phyloP scores from a whole-genome alignment of 2,113 vertebrate genomes.

The Brienomyrus longianalis region DNA sequence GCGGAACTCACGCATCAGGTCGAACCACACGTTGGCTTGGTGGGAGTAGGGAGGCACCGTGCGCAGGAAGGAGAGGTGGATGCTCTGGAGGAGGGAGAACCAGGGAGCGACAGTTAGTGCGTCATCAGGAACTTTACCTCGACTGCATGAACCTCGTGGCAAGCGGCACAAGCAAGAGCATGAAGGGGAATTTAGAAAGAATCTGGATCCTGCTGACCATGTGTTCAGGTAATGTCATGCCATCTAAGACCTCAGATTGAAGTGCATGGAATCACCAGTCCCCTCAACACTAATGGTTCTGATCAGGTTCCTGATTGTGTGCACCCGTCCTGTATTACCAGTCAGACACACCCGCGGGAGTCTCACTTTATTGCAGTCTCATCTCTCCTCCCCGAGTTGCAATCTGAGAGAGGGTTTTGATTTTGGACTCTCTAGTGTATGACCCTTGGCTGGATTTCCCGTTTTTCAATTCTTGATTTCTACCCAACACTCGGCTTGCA shows the following conservation, averaged over 20 bases:
- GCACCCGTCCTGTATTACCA: neutral
- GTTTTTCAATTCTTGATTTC: neutral
- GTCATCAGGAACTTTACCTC: neutral
- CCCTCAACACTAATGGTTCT: neutral
- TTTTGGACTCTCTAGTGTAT: neutral
- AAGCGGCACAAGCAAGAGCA: neutral
- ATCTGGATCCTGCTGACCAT: neutral
- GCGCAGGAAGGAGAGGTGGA: slow-evolving; percentile 93
- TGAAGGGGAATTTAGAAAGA: neutral
- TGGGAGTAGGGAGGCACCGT: slow-evolving; percentile 95
- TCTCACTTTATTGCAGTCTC: neutral
- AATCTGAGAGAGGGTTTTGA: neutral
- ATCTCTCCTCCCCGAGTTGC: neutral
- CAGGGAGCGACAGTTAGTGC: neutral
- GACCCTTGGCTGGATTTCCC: neutral
- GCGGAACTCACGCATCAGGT: slow-evolving; percentile 95
- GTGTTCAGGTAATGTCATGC: neutral
- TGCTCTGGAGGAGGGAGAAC: slow-evolving; percentile 68
- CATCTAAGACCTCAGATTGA: neutral
- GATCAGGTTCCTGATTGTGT: neutral
- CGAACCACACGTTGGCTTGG: slow-evolving; percentile 97
- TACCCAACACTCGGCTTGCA: neutral
- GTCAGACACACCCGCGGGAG: neutral
- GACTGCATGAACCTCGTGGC: neutral
- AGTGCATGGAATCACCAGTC: neutral